Base-by-base conservation (phyloP, 2,797 vertebrate genomes). In the Sebastes matsubarae region DNA sequence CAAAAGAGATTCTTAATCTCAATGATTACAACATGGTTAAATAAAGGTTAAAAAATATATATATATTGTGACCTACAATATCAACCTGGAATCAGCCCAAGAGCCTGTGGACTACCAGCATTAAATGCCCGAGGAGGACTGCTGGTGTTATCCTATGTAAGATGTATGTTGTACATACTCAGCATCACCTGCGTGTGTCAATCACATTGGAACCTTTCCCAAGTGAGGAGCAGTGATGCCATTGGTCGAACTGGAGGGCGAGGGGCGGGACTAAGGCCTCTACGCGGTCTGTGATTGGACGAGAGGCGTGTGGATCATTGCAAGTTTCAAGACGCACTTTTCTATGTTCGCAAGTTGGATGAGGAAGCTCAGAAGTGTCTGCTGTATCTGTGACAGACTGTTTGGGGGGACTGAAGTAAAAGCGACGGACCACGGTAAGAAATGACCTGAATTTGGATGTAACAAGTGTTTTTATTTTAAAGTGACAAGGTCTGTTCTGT, bases 151-250 rank as follows among this genome's bases (percentile, higher is more conserved):
- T 50, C 16, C 2, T 20, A 46, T 73, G 16, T 58, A 58, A 32
- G 16, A 82, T 36, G 61, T 73, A 70, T 61, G 54, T 18, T 72
- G 8, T 13, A 57, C 81, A 52, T 38, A 20, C 36, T 1, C 36
- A 2, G 30, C 58, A 2, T 87, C 93, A 93, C 79, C 93, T 94
- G 93, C 42, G 46, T 4, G 36, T 88, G 95, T 94, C 94, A 93
- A 74, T 94, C 93, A 94, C 58, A 55, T 18, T 38, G 70, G 72
- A 82, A 68, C 58, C 8, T 20, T 70, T 50, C 29, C 64, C 29
- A 24, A 24, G 18, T 13, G 50, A 72, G 77, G 16, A 1, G 10
- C 46, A 8, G 5, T 2, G 32, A 73, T 3, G 25, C 82, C 25
- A 94, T 95, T 96, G 95, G 95, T 61, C 78, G 14, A 80, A 3